phyloP scores from a whole-genome alignment of 2,797 vertebrate species.

The Intellagama lesueurii region DNA sequence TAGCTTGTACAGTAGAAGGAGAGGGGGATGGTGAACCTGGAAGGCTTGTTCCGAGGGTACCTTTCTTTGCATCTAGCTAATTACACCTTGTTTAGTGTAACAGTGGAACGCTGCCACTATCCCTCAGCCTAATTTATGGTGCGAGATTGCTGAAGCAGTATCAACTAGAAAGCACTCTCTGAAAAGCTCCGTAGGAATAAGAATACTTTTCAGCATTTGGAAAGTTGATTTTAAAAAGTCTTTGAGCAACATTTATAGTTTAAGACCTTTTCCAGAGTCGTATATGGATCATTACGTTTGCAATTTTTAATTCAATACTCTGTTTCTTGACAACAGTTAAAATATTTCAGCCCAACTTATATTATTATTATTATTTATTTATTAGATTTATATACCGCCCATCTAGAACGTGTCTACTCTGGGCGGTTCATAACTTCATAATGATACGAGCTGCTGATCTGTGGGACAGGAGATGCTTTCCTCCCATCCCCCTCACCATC shows the following conservation, averaged over 20 bases:
- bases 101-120: not conserved
- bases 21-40: not conserved
- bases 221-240: not conserved
- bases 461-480: not conserved
- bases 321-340: no score
- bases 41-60: not conserved
- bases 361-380: no score
- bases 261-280: no score
- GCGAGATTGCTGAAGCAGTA: not conserved
- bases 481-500: not conserved
- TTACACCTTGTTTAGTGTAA: not conserved
- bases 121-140: not conserved
- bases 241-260: no score
- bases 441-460: not conserved
- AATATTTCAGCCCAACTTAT: no score
- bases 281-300: no score
- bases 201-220: not conserved
- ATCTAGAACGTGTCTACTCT: no score
- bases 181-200: not conserved
- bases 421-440: no score
- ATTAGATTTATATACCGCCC: no score
- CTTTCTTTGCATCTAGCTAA: no score
- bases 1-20: not conserved
- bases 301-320: no score
- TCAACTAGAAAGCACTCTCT: not conserved